Base-by-base conservation (phyloP, 1,140 invertebrate genomes). In the Musca domestica region DNA sequence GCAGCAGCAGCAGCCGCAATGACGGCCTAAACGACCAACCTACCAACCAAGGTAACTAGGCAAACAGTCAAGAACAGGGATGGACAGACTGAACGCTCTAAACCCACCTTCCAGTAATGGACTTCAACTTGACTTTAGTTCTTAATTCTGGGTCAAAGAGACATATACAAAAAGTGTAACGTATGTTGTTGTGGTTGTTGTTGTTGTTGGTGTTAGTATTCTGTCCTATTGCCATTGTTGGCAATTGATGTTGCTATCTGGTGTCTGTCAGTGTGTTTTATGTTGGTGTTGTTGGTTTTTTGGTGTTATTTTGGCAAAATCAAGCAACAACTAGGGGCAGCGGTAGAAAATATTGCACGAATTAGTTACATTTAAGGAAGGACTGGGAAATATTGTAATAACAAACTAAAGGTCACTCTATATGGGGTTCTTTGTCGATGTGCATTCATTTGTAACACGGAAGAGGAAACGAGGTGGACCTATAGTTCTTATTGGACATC, bases 81-180 rank as follows among this genome's bases (percentile, higher is more conserved):
- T n/a, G n/a, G 34, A 41, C 34, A 41, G 34, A 41, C 6, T 9
- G 34, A 5, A 7, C 10, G 6, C 34, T 30, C 27, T 30, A 9
- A 41, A 41, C 34, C 34, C 34, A 41, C 34, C 7, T 19, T 51
- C n/a, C 54, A 61, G 17, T 61, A 61, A 61, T 61, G 56, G 56
- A 41, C 56, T 61, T 61, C 56, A 61, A 61, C 56, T 61, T 61
- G 56, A 61, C 25, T 34, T 61, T 41, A 51, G 23, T 65, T 65
- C 48, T 65, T 41, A 51, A 49, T 65, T 65, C 48, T 65, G 23
- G 64, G 64, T 65, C 64, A 65, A 49, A 65, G 64, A 17, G 47
- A 65, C 41, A 51, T 23, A 22, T n/a, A 22, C 51, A n/a, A n/a
- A 49, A 49, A 49, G 64, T 48, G 22, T 48, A 65, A 49, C 64